Evolutionary conservation across 2,797 vertebrate species (phyloP).

Genomic region (Epinephelus malabaricus): DNA sequence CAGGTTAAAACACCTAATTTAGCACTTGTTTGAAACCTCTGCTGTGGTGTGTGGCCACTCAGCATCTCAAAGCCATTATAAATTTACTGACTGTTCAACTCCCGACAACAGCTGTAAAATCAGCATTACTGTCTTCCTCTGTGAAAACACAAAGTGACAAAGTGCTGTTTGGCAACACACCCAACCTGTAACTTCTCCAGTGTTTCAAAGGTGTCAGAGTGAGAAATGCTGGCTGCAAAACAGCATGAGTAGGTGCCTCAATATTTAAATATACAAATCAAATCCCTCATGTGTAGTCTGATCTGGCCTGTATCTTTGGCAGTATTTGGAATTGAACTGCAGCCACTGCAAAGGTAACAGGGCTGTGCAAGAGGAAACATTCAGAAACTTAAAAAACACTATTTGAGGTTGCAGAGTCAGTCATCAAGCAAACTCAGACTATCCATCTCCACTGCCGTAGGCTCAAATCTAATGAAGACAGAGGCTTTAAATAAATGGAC

Average conservation of each 20-base stretch:
- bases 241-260: not conserved
- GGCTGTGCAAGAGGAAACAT: not conserved
- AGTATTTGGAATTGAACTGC: not conserved
- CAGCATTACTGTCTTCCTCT: not conserved
- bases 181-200: not conserved
- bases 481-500: constrained; percentile 17
- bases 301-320: not conserved
- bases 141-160: not conserved
- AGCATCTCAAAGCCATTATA: not conserved
- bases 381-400: not conserved
- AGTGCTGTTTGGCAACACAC: not conserved
- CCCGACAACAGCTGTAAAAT: not conserved
- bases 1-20: not conserved
- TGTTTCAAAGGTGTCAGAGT: not conserved
- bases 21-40: not conserved
- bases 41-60: not conserved
- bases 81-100: not conserved
- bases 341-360: not conserved
- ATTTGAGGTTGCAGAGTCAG: not conserved
- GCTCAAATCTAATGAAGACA: constrained; percentile 15
- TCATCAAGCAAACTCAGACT: not conserved
- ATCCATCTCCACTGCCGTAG: not conserved
- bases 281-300: not conserved
- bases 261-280: constrained; percentile 1
- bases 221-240: not conserved